phyloP scores from a whole-genome alignment of 2,888 invertebrate species.

The Caenorhabditis imperialis region DNA sequence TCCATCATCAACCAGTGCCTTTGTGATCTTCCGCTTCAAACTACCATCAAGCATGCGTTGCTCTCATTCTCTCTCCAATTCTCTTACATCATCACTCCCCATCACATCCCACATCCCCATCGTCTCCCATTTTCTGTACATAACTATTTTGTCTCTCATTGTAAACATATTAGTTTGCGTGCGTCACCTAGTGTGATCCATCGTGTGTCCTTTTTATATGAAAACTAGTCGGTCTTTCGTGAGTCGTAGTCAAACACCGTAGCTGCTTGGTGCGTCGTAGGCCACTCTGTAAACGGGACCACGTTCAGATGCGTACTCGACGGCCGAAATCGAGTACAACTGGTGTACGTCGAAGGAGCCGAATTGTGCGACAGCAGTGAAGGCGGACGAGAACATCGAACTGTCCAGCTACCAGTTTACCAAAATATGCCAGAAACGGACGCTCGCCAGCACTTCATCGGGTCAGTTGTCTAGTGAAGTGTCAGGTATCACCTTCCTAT shows the following conservation, averaged over 20 bases:
- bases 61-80: slow-evolving; percentile 6
- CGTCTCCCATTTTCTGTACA: too few species aligned
- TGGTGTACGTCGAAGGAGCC: slow-evolving; percentile 61
- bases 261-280: too few species aligned
- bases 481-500: slow-evolving; percentile 4
- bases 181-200: too few species aligned
- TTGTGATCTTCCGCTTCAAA: slow-evolving; percentile 19
- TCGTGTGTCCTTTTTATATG: too few species aligned
- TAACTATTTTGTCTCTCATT: too few species aligned
- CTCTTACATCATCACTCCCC: slow-evolving; percentile 11
- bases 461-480: slow-evolving; percentile 39
- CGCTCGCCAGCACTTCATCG: slow-evolving; percentile 63
- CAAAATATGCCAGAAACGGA: slow-evolving; percentile 61
- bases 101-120: too few species aligned
- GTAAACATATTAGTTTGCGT: too few species aligned
- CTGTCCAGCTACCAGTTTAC: slow-evolving; percentile 64
- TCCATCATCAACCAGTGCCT: slow-evolving; percentile 12
- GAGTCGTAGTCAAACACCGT: too few species aligned
- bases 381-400: slow-evolving; percentile 60
- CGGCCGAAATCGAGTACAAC: slow-evolving; percentile 79
- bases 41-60: slow-evolving; percentile 16
- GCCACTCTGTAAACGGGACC: too few species aligned
- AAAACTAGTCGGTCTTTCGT: too few species aligned
- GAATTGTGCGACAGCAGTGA: slow-evolving; percentile 55
- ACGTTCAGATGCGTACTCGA: slow-evolving; percentile 91